These are phyloP conservation scores for Morinoia aosen DNA, from an alignment of 2,888 invertebrate species.

Conservation along the genomic window DNA sequence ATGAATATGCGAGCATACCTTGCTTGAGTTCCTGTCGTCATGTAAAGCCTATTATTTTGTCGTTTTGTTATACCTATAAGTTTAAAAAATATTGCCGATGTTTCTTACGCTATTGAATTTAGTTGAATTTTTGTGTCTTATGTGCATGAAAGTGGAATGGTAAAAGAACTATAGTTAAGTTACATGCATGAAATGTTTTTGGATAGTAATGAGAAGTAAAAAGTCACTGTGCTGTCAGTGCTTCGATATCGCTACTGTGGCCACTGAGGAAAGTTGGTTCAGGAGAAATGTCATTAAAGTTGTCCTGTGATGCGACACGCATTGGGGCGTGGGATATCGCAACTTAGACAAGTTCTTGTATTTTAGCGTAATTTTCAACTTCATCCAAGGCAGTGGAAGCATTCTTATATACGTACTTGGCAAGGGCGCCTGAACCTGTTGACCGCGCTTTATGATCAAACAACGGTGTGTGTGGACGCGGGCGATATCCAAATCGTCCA, in stretches of 20 bases:
- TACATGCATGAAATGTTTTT: neutral
- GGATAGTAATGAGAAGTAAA: neutral
- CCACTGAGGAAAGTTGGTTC: neutral
- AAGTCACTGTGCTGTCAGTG: neutral
- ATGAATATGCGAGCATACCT: too few species aligned
- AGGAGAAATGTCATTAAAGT: neutral
- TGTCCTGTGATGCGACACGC: too few species aligned
- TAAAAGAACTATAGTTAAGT: neutral
- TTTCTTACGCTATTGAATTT: neutral
- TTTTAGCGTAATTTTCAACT: neutral
- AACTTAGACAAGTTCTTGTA: neutral
- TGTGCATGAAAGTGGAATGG: neutral
- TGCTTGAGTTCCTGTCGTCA: neutral
- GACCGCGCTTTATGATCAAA: too few species aligned
- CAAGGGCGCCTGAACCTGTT: too few species aligned
- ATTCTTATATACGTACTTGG: too few species aligned
- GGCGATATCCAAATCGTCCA: too few species aligned
- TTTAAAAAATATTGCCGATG: neutral
- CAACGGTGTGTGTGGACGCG: too few species aligned
- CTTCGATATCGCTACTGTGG: neutral
- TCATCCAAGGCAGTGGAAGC: too few species aligned
- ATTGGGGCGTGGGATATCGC: too few species aligned
- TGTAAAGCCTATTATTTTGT: neutral
- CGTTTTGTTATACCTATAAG: neutral
- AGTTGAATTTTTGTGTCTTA: neutral